phyloP scores from a whole-genome alignment of 2,888 invertebrate genomes.

The Acrocera orbiculus region DNA sequence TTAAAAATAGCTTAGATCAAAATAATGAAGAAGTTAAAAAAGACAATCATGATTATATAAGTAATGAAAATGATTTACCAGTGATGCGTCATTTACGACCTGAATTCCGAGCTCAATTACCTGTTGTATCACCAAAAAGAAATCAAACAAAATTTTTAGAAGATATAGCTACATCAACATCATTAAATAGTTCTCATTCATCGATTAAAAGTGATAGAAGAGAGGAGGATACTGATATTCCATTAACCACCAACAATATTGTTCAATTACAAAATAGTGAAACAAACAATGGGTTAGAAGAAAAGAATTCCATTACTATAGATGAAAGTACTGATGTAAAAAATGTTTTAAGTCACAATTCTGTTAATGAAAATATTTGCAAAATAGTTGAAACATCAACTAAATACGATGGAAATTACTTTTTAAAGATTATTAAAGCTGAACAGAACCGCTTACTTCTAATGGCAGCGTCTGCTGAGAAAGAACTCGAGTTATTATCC shows the following conservation, averaged over 20 bases:
- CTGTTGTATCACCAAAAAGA: constrained; percentile 38
- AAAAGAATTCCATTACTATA: too few species aligned
- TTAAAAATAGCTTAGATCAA: neutral
- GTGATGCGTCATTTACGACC: constrained; percentile 68
- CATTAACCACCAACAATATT: too few species aligned
- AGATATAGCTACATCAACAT: too few species aligned
- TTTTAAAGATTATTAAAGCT: constrained; percentile 51
- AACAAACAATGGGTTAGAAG: too few species aligned
- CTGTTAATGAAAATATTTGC: too few species aligned
- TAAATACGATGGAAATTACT: constrained; percentile 70
- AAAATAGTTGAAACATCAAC: too few species aligned
- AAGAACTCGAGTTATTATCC: constrained; percentile 43
- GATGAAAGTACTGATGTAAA: too few species aligned
- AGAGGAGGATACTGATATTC: too few species aligned
- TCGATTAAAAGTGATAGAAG: too few species aligned
- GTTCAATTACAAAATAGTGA: too few species aligned
- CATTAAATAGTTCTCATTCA: too few species aligned
- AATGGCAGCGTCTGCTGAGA: constrained; percentile 49
- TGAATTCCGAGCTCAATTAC: constrained; percentile 70
- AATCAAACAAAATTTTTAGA: constrained; percentile 5
- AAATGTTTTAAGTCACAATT: too few species aligned
- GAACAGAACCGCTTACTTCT: constrained; percentile 53
- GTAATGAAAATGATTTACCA: constrained; percentile 36
- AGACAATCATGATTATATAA: constrained; percentile 1
- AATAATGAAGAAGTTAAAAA: neutral